Evolutionary conservation across 2,113 vertebrate species (phyloP).

Genomic region (Myocastor coypus): DNA sequence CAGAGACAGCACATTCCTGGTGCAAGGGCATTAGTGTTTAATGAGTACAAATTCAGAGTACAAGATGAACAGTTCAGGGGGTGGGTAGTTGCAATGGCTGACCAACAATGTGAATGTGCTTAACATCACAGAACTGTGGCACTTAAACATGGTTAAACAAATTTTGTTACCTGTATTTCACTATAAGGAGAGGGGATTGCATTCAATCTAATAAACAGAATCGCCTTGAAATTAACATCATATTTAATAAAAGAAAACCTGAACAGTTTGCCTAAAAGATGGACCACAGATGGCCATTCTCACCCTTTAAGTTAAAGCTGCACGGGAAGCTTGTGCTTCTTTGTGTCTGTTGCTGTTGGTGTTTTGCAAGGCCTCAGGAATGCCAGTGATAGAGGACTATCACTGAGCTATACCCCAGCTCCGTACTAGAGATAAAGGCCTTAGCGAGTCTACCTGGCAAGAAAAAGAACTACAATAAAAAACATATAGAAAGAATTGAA

Average conservation of each 20-base stretch:
- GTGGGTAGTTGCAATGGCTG: not conserved
- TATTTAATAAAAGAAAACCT: not conserved
- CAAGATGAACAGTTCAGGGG: not conserved
- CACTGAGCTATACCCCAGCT: not conserved
- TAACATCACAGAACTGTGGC: not conserved
- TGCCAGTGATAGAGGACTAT: not conserved
- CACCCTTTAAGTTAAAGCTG: not conserved
- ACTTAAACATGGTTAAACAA: not conserved
- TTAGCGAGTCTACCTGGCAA: not conserved
- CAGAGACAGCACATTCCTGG: not conserved
- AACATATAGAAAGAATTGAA: not conserved
- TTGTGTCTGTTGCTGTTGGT: not conserved
- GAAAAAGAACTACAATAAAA: not conserved
- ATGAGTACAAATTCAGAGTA: not conserved
- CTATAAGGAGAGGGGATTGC: not conserved
- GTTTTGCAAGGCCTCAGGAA: not conserved
- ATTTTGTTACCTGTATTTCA: not conserved
- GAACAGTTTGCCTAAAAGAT: not conserved
- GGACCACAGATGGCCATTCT: not conserved
- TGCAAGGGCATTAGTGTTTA: fast-evolving
- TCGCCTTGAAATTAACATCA: not conserved
- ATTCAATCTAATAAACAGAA: not conserved
- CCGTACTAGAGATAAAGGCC: not conserved
- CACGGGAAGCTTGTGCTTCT: not conserved
- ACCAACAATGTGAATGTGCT: not conserved